Evolutionary conservation across 2,797 vertebrate species (phyloP).

Genomic region (Crocidura indochinensis): DNA sequence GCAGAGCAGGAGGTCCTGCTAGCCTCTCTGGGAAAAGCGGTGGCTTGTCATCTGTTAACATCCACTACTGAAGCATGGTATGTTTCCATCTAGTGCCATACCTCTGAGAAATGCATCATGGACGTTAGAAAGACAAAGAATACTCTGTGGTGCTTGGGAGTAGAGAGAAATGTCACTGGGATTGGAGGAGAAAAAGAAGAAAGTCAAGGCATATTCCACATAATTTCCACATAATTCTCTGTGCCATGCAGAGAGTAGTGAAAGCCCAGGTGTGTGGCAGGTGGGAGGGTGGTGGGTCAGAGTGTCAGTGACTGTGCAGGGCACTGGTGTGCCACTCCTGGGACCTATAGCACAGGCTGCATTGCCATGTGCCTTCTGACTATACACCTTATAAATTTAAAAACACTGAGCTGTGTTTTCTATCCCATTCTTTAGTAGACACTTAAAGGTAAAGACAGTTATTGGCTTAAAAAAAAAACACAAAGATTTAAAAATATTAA

Average conservation of each 20-base stretch:
- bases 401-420: neutral
- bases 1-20: no score
- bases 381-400: neutral
- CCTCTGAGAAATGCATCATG: slow-evolving; percentile 10
- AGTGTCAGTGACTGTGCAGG: no score
- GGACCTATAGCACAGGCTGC: no score
- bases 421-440: neutral
- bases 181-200: neutral
- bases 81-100: neutral
- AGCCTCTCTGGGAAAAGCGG: no score
- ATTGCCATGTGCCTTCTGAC: no score
- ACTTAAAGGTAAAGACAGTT: neutral
- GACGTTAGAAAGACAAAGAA: neutral
- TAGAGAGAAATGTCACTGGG: neutral
- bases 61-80: no score
- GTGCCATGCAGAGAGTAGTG: neutral
- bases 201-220: neutral
- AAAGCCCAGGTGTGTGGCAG: neutral
- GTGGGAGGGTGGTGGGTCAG: neutral
- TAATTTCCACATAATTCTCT: neutral
- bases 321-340: no score
- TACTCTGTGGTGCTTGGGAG: neutral
- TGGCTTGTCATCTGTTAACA: no score
- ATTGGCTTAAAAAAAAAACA: neutral
- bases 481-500: neutral